Evolutionary conservation across 1,140 invertebrate species (phyloP), one percentile per base, ranked within the genome.

Genomic region (Leptoteleia sp.): DNA sequence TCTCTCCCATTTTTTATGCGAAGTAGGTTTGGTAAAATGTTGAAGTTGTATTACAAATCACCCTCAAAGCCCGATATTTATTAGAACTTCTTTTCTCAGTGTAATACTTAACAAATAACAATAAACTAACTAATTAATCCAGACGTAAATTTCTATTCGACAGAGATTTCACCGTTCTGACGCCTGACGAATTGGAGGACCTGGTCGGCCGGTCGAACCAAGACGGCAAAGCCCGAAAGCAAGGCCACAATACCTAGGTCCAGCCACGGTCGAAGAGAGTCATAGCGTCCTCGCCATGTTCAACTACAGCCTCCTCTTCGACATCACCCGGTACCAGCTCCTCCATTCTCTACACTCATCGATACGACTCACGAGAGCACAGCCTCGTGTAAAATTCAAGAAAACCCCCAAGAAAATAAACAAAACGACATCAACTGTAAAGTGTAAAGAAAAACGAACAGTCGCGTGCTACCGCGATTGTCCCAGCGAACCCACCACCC

Each of bases 111-210:
- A n/a, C n/a, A n/a, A n/a, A n/a, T n/a, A n/a, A n/a, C n/a, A n/a
- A n/a, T n/a, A n/a, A n/a, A n/a, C n/a, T n/a, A n/a, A n/a, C n/a
- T n/a, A n/a, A n/a, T n/a, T n/a, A n/a, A n/a, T n/a, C n/a, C n/a
- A n/a, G n/a, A n/a, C n/a, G n/a, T n/a, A n/a, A n/a, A n/a, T n/a
- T n/a, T n/a, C 3, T 25, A 25, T 25, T 9, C 17, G 7, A 19
- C 76, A 89, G 88, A 79, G 88, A 88, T 68, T 89, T 89, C 70
- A 89, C 87, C 4, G 86, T 89, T 0, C 52, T 89, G 61, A 89
- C 87, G 29, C 86, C 87, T 0, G 88, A 89, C 33, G 88, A 89
- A 43, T 45, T 89, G 38, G 87, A 88, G 54, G 85, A 87, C 42
- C 79, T 89, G 29, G 88, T 89, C 0, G 83, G 83, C 1, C 81